Evolutionary conservation across 2,113 vertebrate species (phyloP), one percentile per base, ranked within the genome.

Genomic region (Girardinichthys multiradiatus): DNA sequence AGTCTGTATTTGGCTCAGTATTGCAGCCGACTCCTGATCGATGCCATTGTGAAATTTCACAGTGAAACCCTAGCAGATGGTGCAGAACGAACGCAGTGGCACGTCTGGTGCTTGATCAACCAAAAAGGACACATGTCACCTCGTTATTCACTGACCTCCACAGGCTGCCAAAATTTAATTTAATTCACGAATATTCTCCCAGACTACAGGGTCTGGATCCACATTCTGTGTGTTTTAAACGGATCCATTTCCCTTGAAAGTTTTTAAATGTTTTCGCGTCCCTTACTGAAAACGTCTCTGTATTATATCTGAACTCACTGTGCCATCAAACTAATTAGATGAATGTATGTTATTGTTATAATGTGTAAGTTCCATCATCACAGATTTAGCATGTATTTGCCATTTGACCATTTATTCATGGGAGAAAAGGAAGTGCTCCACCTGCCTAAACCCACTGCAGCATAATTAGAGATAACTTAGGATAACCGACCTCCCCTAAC

Each of bases 61-160:
- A 28, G 59, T 33, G 17, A 31, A 33, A 17, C 62, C 35, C 27
- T 8, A 1, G 35, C 62, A 42, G 62, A 64, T 42, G 62, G 62
- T 64, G 11, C 33, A 15, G 24, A 15, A 27, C n/a, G 24, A 15
- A 27, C n/a, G 2, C 62, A 27, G 26, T 14, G 13, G n/a, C 13
- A 42, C 35, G 35, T 42, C n/a, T 27, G 35, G 35, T 42, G 35
- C 27, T 64, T 28, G 35, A 64, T 64, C 62, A 39, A 26, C 62
- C 62, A 42, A 26, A 39, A 64, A 64, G 35, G 21, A 64, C 35
- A 42, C 14, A 62, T 58, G 59, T 64, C 62, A 27, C 62, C 62
- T 42, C n/a, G 26, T 64, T 42, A 64, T 15, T 39, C 35, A 42
- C 15, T 42, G 35, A 39, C 62, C 62, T 42, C 62, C 14, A 19